Conservation (phyloP, 2,888 invertebrate species). For the Yponomeuta malinellus region DNA sequence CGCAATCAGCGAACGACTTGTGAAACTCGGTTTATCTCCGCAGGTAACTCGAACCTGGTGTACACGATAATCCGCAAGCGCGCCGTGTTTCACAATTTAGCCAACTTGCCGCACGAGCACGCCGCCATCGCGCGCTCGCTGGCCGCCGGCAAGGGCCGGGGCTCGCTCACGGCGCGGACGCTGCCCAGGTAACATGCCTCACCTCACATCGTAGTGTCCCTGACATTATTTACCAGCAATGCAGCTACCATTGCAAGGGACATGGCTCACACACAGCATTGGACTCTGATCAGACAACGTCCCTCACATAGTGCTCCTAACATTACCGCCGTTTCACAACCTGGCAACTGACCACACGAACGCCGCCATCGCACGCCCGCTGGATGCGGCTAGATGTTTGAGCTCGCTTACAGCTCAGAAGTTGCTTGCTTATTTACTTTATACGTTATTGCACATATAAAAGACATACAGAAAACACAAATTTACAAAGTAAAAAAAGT, state of each 20-base stretch:
- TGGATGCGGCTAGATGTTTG: slow-evolving; percentile 43
- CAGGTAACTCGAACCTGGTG: slow-evolving; percentile 97
- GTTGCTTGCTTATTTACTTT: no score
- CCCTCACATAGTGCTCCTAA: not conserved
- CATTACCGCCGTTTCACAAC: slow-evolving; percentile 82
- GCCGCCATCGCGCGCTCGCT: slow-evolving; percentile 89
- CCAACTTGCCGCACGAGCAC: slow-evolving; percentile 97
- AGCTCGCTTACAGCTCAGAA: slow-evolving; percentile 28
- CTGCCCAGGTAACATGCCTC: slow-evolving; percentile 32
- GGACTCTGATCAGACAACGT: slow-evolving; percentile 33
- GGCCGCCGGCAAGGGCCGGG: slow-evolving; percentile 33
- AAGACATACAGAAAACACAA: no score
- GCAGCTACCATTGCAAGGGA: slow-evolving; percentile 81
- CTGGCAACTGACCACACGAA: slow-evolving; percentile 97
- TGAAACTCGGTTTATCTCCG: not conserved
- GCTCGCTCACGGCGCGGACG: slow-evolving; percentile 28
- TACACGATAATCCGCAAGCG: slow-evolving; percentile 99
- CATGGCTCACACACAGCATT: slow-evolving; percentile 29
- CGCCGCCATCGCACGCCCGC: slow-evolving; percentile 88
- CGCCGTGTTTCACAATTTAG: slow-evolving; percentile 97
- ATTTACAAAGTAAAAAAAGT: no score
- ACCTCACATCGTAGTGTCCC: no score
- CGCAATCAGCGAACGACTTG: no score
- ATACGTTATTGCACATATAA: no score
- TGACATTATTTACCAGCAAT: slow-evolving; percentile 32